phyloP scores from a whole-genome alignment of 2,888 invertebrate species.

The Dusona sp. region DNA sequence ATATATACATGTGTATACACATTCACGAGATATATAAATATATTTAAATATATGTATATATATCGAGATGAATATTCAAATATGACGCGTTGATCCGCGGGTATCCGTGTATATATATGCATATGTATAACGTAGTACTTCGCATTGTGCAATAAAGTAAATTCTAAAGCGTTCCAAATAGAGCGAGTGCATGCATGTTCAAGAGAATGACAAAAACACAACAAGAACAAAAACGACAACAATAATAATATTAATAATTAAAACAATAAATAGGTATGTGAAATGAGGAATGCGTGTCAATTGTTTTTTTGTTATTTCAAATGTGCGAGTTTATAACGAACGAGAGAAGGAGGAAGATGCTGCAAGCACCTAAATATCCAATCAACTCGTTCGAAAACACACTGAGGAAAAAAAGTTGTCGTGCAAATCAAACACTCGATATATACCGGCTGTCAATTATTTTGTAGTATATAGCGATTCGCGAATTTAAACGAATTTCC shows the following conservation, averaged over 20 bases:
- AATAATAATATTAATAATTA: slow-evolving; percentile 42
- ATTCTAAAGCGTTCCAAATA: slow-evolving; percentile 78
- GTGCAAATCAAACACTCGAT: not conserved
- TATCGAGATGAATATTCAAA: slow-evolving; percentile 42
- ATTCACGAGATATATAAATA: slow-evolving; percentile 31
- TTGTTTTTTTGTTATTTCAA: not conserved
- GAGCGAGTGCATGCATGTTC: slow-evolving; percentile 73
- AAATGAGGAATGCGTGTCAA: slow-evolving; percentile 42
- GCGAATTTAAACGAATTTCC: not conserved
- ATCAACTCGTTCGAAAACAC: not conserved
- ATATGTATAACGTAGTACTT: slow-evolving; percentile 51
- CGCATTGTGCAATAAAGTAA: slow-evolving; percentile 77
- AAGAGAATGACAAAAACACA: slow-evolving; percentile 39
- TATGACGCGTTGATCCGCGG: not conserved
- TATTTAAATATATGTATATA: slow-evolving; percentile 49
- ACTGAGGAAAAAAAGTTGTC: not conserved
- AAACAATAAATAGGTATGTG: slow-evolving; percentile 44
- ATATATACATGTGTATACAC: slow-evolving; percentile 52
- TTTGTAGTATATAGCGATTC: not conserved
- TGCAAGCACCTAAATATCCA: not conserved
- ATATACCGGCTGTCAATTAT: not conserved
- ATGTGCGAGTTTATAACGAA: not conserved
- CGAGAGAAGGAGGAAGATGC: not conserved
- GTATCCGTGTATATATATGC: slow-evolving; percentile 51
- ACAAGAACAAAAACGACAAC: slow-evolving; percentile 22